Conservation (phyloP, 1,140 invertebrate species). For the Microplitis mediator region DNA sequence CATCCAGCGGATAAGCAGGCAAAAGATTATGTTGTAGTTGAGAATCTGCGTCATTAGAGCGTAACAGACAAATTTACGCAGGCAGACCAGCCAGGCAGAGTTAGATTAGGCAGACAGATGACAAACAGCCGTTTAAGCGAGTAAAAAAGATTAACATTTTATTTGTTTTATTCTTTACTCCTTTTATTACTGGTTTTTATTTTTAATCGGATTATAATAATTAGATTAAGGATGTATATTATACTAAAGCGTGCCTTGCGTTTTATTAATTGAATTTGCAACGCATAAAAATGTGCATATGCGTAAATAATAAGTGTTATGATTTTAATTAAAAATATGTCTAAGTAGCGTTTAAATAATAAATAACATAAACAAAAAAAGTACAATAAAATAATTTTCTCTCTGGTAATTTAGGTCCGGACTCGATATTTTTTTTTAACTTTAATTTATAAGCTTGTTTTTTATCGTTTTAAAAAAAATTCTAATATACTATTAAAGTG, state of each 20-base stretch:
- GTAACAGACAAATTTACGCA: slow-evolving; percentile 21
- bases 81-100: slow-evolving; percentile 22
- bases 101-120: slow-evolving; percentile 33
- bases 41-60: slow-evolving; percentile 1
- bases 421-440: too few relatives aligned
- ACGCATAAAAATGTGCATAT: not conserved
- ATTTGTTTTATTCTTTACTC: not conserved
- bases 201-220: not conserved
- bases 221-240: not conserved
- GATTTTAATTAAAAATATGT: not conserved
- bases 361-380: too few relatives aligned
- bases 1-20: not conserved
- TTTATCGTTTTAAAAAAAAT: not conserved
- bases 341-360: too few relatives aligned
- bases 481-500: not conserved
- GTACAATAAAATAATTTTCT: not conserved
- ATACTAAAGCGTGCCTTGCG: too few relatives aligned
- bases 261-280: not conserved
- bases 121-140: slow-evolving; percentile 15
- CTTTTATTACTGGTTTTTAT: not conserved
- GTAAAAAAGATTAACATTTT: not conserved
- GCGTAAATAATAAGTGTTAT: not conserved
- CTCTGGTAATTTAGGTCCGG: not conserved
- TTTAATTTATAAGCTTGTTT: not conserved
- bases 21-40: slow-evolving; percentile 15